These are phyloP conservation scores for Anguilla megastoma DNA, from an alignment of 2,797 vertebrate genomes.

Conservation along the genomic window DNA sequence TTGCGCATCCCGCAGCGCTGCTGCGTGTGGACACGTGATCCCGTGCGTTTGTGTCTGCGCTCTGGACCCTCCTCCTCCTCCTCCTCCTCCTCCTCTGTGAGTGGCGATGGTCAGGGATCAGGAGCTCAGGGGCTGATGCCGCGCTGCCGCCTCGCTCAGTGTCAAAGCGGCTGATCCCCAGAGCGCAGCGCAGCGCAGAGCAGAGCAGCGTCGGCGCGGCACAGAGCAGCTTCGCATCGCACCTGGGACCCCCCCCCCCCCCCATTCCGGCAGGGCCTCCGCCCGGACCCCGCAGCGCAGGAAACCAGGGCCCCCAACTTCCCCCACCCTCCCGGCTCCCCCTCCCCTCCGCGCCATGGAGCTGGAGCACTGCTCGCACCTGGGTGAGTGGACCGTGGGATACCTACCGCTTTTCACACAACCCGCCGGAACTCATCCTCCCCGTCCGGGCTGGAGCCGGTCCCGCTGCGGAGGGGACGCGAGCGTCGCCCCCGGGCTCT, in stretches of 20 bases:
- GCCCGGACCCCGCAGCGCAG: not conserved
- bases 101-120: conserved; percentile 63
- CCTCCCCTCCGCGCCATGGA: conserved; percentile 70
- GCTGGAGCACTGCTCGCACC: conserved; percentile 68
- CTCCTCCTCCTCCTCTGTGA: conserved; percentile 39
- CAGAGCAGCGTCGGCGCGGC: conserved; percentile 43
- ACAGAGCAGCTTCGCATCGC: conserved; percentile 27
- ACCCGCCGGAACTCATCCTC: not conserved
- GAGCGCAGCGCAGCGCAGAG: conserved; percentile 44
- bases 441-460: not conserved
- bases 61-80: conserved; percentile 30
- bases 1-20: not conserved
- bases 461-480: not conserved
- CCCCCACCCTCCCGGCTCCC: conserved; percentile 40
- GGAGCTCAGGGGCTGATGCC: conserved; percentile 67
- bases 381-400: conserved; percentile 64
- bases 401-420: not conserved
- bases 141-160: conserved; percentile 66
- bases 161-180: conserved; percentile 66
- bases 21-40: not conserved
- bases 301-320: conserved; percentile 3
- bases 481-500: not conserved
- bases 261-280: conserved; percentile 40
- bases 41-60: not conserved
- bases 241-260: conserved; percentile 56